Percentiles rank a stretch among this genome's conserved stretches.
phyloP scores from a whole-genome alignment of 2,888 invertebrate genomes.

The Diachrysia chrysitis region DNA sequence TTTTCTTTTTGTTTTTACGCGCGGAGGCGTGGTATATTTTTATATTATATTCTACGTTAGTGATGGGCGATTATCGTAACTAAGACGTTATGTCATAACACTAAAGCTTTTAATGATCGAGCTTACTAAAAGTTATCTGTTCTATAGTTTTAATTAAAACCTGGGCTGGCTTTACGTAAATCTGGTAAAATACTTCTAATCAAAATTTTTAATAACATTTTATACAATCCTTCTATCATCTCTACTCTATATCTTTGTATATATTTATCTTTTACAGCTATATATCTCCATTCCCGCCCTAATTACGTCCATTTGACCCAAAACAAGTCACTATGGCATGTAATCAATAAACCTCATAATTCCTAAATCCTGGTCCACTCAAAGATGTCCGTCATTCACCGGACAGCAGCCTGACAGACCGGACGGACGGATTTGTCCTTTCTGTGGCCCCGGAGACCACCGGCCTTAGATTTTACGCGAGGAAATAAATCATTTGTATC shows the following conservation, averaged over 20 bases:
- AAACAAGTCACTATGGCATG: constrained; percentile 37
- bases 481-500: not conserved
- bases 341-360: constrained; percentile 53
- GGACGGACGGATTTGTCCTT: constrained; percentile 50
- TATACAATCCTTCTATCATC: not conserved
- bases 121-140: constrained; percentile 46
- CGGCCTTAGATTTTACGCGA: constrained; percentile 21
- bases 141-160: constrained; percentile 42
- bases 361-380: constrained; percentile 18
- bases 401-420: constrained; percentile 46
- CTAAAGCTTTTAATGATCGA: constrained; percentile 57
- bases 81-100: constrained; percentile 54
- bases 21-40: constrained; percentile 52
- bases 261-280: not conserved
- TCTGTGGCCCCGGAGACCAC: constrained; percentile 48
- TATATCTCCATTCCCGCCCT: constrained; percentile 3
- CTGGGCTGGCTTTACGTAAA: constrained; percentile 24
- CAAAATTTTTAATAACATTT: constrained; percentile 17
- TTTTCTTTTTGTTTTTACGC: constrained; percentile 60
- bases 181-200: constrained; percentile 25
- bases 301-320: constrained; percentile 13
- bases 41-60: constrained; percentile 46
- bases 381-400: constrained; percentile 38
- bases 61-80: constrained; percentile 57
- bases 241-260: not conserved